A percentile compares a stretch with the other conserved stretches of the same genome.
Evolutionary conservation across 2,888 invertebrate genomes (phyloP).

Genomic region (Dolichomitus sp.): DNA sequence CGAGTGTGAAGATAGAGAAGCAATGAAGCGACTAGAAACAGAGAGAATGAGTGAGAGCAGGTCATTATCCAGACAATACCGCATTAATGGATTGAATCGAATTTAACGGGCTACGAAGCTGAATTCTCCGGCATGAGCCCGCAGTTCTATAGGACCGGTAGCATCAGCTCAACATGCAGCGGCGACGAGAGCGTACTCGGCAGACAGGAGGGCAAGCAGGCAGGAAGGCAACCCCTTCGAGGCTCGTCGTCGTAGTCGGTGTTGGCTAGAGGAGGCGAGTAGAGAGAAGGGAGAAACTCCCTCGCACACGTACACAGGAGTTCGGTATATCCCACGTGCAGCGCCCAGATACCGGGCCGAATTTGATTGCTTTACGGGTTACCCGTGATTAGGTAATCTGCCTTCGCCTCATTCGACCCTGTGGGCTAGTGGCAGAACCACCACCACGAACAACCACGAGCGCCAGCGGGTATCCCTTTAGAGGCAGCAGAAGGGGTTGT

Average conservation of each 20-base stretch:
- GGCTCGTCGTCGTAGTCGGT: constrained; percentile 16
- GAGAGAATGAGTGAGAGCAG: constrained; percentile 61
- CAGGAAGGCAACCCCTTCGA: constrained; percentile 36
- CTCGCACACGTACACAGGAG: constrained; percentile 11
- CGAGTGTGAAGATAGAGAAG: constrained; percentile 29
- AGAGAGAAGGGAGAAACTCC: not conserved
- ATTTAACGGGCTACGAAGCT: constrained; percentile 80
- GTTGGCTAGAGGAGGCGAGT: constrained; percentile 3
- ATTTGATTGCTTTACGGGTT: constrained; percentile 84
- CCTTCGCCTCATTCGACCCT: constrained; percentile 71
- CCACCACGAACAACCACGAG: constrained; percentile 14
- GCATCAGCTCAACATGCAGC: constrained; percentile 17
- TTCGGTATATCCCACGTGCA: constrained; percentile 64
- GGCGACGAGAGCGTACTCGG: constrained; percentile 33
- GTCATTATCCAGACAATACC: constrained; percentile 83
- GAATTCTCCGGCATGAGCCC: constrained; percentile 53
- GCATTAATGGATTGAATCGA: constrained; percentile 84
- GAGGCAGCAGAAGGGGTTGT: constrained; percentile 3
- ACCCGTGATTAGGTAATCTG: constrained; percentile 84
- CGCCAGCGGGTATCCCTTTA: constrained; percentile 9
- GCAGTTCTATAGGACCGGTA: constrained; percentile 31
- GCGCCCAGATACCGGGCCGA: constrained; percentile 77
- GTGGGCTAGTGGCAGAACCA: constrained; percentile 46
- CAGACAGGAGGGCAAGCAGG: constrained; percentile 27
- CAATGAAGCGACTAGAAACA: constrained; percentile 14